Evolutionary conservation across 2,113 vertebrate species (phyloP), one percentile per base, ranked within the genome.

Genomic region (Accipiter virgatus): DNA sequence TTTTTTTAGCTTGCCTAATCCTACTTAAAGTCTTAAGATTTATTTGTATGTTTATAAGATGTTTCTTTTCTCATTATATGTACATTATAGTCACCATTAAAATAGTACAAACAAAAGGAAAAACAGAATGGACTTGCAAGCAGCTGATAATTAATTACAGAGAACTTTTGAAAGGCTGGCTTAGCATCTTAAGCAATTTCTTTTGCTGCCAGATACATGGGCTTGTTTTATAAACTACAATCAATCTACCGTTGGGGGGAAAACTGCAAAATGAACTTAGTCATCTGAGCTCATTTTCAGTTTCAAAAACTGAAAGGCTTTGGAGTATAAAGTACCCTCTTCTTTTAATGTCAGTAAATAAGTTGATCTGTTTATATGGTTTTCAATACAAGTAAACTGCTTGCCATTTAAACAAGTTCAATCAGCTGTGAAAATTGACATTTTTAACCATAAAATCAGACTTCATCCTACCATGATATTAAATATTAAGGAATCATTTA

Each of bases 371-470:
- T 97, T 97, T 97, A 94, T 96, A 91, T 90, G 92, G 89, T 81
- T 97, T 97, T 96, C 74, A 55, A 94, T 96, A 91, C 93, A 96
- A 97, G 90, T 91, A 96, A 97, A 95, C 92, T 91, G 92, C 94
- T 96, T 97, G 97, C 97, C 96, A 96, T 97, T 97, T 97, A 97
- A 96, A 91, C 87, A 96, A 97, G 93, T 90, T 97, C 97, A 97
- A 97, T 98, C 97, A 95, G 62, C 97, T 97, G 97, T 95, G 95
- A 95, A 97, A 97, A 97, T 95, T 96, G 95, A 96, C 97, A 97
- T 98, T 97, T 97, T 96, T 96, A 95, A 90, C 92, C 95, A 95
- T 97, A 97, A 97, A 97, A 97, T 97, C 97, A 96, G 97, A 83
- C 92, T 96, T 97, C 96, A 94, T 97, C 96, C 94, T 96, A 95